Percentiles rank a stretch among this genome's conserved stretches.
Conservation (phyloP, 2,797 vertebrate species). For the Lepus townsendii region DNA sequence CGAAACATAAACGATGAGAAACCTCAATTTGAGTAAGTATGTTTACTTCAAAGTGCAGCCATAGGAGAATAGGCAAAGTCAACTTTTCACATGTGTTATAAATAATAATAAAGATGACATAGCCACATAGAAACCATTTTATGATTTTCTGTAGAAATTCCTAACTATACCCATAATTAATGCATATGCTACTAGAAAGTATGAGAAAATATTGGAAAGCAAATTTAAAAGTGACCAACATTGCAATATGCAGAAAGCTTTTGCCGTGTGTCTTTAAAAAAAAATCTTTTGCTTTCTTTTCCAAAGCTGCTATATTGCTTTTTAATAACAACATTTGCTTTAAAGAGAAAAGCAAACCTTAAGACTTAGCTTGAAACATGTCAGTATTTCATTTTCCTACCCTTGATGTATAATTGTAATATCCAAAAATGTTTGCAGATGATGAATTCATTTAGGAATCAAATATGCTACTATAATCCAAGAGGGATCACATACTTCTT, state of each 20-base stretch:
- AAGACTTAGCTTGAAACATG: slow-evolving; percentile 21
- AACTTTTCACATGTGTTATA: background rate
- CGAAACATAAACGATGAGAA: slow-evolving; percentile 81
- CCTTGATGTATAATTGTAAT: background rate
- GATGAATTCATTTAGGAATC: background rate
- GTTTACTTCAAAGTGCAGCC: slow-evolving; percentile 39
- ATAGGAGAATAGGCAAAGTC: background rate
- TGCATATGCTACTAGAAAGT: background rate
- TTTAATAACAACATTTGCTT: background rate
- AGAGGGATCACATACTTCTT: background rate
- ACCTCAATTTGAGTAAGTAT: slow-evolving; percentile 82
- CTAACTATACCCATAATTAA: background rate
- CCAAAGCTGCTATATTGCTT: background rate
- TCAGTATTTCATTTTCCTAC: slow-evolving; percentile 22
- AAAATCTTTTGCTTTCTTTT: background rate
- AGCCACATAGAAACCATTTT: background rate
- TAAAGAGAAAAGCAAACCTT: background rate
- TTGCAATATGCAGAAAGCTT: background rate
- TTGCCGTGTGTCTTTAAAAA: background rate
- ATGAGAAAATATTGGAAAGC: slow-evolving; percentile 17
- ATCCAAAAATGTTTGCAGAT: slow-evolving; percentile 26
- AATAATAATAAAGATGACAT: slow-evolving; percentile 29
- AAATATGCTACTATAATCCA: background rate
- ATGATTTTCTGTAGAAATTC: background rate
- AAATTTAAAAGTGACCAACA: background rate